These are phyloP conservation scores for Perithous albicinctus DNA, from an alignment of 2,888 invertebrate genomes.

Conservation along the genomic window DNA sequence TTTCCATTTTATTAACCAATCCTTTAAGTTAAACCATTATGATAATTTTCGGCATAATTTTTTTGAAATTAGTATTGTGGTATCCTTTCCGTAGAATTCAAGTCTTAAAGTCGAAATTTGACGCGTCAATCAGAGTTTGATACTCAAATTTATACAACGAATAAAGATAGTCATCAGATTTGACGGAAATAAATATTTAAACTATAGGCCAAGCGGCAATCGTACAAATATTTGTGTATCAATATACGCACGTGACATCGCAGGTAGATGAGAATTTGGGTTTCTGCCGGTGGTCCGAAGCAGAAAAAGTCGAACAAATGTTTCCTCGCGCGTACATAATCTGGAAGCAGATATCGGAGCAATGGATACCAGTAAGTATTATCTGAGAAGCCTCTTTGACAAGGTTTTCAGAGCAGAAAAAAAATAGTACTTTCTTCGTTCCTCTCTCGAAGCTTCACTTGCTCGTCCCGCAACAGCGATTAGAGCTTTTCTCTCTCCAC, in stretches of 20 bases:
- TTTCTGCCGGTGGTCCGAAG: background rate
- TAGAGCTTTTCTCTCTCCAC: slow-evolving; percentile 18
- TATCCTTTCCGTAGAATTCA: too few species aligned
- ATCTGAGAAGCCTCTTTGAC: slow-evolving; percentile 1
- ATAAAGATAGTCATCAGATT: background rate
- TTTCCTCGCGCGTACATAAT: slow-evolving; percentile 27
- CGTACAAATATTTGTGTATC: slow-evolving; percentile 11
- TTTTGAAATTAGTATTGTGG: too few species aligned
- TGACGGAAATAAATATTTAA: slow-evolving; percentile 5
- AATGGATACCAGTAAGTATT: slow-evolving; percentile 32
- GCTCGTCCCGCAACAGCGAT: background rate
- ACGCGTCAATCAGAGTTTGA: background rate
- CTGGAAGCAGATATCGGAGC: background rate
- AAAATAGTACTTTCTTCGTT: background rate
- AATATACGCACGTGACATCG: background rate
- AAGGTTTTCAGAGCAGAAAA: background rate
- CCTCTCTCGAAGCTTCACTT: background rate
- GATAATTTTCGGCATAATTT: background rate
- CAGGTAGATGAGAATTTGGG: slow-evolving; percentile 1
- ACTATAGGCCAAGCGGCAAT: background rate
- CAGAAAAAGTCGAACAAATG: slow-evolving; percentile 35
- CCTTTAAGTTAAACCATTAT: too few species aligned
- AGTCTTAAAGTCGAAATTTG: too few species aligned
- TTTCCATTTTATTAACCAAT: too few species aligned
- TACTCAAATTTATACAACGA: background rate